A percentile compares a stretch with the other conserved stretches of the same genome.
Evolutionary conservation across 2,888 invertebrate species (phyloP).

Genomic region (Spisula subtruncata): DNA sequence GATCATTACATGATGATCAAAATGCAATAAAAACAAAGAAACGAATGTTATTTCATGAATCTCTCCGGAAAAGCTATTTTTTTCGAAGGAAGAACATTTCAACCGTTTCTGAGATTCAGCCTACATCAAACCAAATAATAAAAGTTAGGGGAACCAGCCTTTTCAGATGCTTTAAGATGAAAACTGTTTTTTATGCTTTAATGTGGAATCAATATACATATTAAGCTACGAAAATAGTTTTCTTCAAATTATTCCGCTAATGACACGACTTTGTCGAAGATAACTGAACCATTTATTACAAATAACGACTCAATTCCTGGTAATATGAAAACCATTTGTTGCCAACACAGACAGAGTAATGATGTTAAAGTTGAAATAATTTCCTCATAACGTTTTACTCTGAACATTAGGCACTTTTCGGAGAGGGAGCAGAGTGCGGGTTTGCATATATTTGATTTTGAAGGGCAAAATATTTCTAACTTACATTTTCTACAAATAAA

Average conservation of each 20-base stretch:
- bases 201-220: background rate
- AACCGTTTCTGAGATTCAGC: background rate
- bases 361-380: background rate
- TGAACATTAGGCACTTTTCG: no score
- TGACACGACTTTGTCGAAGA: background rate
- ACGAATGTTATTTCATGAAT: no score
- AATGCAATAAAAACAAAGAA: background rate
- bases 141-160: background rate
- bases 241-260: background rate
- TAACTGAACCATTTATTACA: background rate
- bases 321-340: constrained; percentile 13
- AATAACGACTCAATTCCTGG: background rate
- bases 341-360: background rate
- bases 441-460: background rate
- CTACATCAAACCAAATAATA: background rate
- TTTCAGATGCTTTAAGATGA: background rate
- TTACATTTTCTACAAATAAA: no score
- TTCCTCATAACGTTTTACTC: background rate
- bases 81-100: background rate
- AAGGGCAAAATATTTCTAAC: background rate
- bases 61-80: background rate
- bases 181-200: background rate
- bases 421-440: no score
- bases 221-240: background rate
- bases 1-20: background rate